These are phyloP conservation scores for Peromyscus melanophrys DNA, from an alignment of 2,797 vertebrate genomes.

Conservation along the genomic window DNA sequence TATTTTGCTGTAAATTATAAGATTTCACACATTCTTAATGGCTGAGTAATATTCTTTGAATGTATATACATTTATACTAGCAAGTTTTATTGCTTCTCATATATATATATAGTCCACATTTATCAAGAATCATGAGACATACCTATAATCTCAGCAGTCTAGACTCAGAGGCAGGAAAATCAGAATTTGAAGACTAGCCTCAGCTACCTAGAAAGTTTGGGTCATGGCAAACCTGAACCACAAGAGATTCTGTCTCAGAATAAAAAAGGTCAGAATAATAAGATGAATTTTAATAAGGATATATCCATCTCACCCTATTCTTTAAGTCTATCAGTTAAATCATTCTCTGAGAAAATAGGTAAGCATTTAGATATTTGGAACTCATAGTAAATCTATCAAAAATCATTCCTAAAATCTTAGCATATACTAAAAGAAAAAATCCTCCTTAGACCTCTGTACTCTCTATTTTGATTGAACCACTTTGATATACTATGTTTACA, in stretches of 20 bases:
- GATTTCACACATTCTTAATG: background rate
- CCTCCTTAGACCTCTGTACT: background rate
- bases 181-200: background rate
- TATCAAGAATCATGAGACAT: slow-evolving; percentile 20
- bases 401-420: background rate
- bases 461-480: background rate
- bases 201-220: background rate
- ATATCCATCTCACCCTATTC: background rate
- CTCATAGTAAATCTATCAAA: background rate
- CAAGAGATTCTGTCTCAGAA: background rate
- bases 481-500: background rate
- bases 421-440: background rate
- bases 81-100: background rate
- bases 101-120: background rate
- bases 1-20: background rate
- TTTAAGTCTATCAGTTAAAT: slow-evolving; percentile 9
- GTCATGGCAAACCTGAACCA: background rate
- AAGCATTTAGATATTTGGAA: slow-evolving; percentile 17
- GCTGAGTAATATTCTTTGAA: background rate
- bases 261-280: background rate
- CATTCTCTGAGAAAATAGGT: background rate
- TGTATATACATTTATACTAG: background rate
- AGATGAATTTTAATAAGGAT: background rate
- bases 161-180: background rate
- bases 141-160: background rate